Percentiles rank a stretch among this genome's conserved stretches.
phyloP scores from a whole-genome alignment of 2,113 vertebrate species.

The Melanerpes formicivorus region DNA sequence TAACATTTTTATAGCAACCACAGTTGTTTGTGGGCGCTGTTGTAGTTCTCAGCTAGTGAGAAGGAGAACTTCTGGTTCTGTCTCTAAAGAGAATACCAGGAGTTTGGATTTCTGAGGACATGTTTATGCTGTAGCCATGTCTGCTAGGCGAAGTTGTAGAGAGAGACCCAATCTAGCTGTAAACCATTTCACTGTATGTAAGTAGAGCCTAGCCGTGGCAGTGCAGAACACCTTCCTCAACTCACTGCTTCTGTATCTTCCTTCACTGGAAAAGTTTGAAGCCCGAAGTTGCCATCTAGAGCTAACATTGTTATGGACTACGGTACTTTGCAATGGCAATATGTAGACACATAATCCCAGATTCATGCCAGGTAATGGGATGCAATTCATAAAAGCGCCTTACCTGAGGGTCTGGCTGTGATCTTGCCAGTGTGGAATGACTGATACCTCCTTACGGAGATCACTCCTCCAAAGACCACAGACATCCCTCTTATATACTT shows the following conservation, averaged over 20 bases:
- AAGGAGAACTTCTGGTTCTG: constrained; percentile 29
- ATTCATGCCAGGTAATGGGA: neutral
- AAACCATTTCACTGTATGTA: neutral
- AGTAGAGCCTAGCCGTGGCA: neutral
- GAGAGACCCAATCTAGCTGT: neutral
- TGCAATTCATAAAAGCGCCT: neutral
- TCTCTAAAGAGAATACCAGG: neutral
- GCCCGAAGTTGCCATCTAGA: neutral
- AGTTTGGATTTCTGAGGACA: neutral
- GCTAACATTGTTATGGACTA: rapidly evolving
- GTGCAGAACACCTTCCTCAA: neutral
- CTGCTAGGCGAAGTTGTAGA: neutral
- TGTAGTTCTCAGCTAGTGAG: constrained; percentile 52
- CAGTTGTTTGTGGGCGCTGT: constrained; percentile 48
- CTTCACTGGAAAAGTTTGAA: rapidly evolving
- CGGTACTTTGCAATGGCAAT: neutral
- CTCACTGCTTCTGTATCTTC: neutral
- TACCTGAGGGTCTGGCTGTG: neutral
- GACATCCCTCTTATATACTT: neutral
- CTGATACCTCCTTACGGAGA: neutral
- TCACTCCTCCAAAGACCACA: neutral
- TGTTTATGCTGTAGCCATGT: neutral
- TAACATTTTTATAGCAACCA: constrained; percentile 34
- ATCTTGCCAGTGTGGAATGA: neutral
- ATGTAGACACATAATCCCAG: neutral